phyloP scores from a whole-genome alignment of 2,113 vertebrate genomes.

The Siniperca chuatsi region DNA sequence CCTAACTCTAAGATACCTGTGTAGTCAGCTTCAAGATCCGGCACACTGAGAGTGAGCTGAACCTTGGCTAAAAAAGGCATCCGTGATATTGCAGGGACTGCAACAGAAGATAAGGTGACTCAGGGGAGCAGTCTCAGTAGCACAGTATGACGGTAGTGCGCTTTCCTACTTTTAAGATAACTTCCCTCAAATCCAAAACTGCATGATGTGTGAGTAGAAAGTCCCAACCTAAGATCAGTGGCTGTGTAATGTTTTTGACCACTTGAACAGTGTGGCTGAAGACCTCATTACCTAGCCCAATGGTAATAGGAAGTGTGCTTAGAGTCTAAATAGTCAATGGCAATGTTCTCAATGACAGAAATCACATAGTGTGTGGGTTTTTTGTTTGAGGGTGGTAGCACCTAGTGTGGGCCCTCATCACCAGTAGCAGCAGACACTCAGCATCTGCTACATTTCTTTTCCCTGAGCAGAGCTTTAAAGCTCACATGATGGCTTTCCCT shows the following conservation, averaged over 20 bases:
- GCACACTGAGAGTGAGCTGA: neutral
- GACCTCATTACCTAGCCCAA: neutral
- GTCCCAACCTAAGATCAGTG: neutral
- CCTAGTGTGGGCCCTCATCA: neutral
- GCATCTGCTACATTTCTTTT: neutral
- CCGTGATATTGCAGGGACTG: neutral
- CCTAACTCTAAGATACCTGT: neutral
- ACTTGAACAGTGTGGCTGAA: neutral
- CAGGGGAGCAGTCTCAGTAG: neutral
- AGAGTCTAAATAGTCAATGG: neutral
- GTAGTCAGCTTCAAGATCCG: neutral
- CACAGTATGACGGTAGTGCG: neutral
- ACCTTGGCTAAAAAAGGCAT: neutral
- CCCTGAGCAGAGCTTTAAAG: neutral
- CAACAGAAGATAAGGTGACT: neutral
- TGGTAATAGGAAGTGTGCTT: neutral
- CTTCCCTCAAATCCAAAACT: neutral
- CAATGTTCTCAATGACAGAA: neutral
- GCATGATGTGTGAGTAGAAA: neutral
- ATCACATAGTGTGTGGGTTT: neutral
- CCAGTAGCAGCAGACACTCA: neutral
- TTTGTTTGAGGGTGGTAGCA: neutral
- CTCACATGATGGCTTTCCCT: neutral
- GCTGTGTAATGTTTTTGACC: neutral
- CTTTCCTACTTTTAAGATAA: neutral